A percentile compares a stretch with the other conserved stretches of the same genome.
Evolutionary conservation across 2,113 vertebrate genomes (phyloP).

Genomic region (Odocoileus hemionus): DNA sequence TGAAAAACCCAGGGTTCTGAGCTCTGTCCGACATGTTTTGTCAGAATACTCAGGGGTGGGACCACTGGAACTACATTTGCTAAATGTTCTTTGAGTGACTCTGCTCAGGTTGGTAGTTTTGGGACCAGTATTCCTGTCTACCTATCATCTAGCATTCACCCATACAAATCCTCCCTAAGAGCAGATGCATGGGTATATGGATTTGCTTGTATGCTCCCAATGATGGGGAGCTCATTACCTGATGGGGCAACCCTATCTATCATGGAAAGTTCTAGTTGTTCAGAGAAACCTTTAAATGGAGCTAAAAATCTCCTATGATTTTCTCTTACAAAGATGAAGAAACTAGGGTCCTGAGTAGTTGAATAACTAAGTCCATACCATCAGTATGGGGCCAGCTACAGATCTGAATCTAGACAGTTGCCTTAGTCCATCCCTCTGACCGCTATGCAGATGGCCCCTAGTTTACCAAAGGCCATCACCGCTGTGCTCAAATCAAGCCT

Average conservation of each 20-base stretch:
- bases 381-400: background rate
- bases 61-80: background rate
- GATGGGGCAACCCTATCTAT: too few species aligned
- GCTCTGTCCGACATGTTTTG: background rate
- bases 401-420: background rate
- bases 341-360: background rate
- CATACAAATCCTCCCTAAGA: background rate
- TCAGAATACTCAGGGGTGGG: background rate
- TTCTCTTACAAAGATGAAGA: background rate
- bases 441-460: background rate
- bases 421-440: background rate
- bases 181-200: background rate
- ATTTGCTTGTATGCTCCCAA: background rate
- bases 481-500: background rate
- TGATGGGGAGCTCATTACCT: background rate
- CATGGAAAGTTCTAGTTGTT: background rate
- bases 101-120: background rate
- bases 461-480: background rate
- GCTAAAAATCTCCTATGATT: background rate
- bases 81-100: background rate
- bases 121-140: background rate
- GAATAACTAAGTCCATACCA: background rate
- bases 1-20: background rate
- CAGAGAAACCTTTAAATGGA: background rate
- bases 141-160: background rate